Conservation (phyloP, 2,888 invertebrate genomes). For the Chorisops tibialis region DNA sequence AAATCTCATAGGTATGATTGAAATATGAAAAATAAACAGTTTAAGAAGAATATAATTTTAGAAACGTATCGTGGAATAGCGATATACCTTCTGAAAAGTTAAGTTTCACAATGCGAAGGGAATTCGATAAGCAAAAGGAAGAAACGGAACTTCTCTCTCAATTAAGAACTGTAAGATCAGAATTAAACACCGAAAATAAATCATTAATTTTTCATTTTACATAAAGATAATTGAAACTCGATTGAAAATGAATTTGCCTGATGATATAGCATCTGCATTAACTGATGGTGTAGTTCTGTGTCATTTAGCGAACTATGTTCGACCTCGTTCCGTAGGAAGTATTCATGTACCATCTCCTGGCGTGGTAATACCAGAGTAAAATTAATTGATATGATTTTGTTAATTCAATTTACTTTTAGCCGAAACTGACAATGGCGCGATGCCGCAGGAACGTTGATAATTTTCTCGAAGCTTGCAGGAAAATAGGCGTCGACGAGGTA, state of each 20-base stretch:
- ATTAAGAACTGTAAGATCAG: slow-evolving; percentile 68
- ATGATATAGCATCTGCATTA: slow-evolving; percentile 77
- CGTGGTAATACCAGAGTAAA: slow-evolving; percentile 63
- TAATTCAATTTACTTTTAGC: slow-evolving; percentile 57
- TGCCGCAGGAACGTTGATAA: slow-evolving; percentile 94
- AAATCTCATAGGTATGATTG: slow-evolving; percentile 32
- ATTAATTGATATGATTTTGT: background rate
- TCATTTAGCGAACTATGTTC: slow-evolving; percentile 89
- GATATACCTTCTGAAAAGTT: slow-evolving; percentile 70
- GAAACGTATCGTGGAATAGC: slow-evolving; percentile 67
- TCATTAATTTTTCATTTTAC: slow-evolving; percentile 12
- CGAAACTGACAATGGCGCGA: slow-evolving; percentile 91
- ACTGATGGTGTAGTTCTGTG: slow-evolving; percentile 92
- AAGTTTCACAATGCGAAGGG: slow-evolving; percentile 88
- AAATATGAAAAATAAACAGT: background rate
- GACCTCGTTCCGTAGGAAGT: slow-evolving; percentile 85
- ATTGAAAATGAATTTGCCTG: slow-evolving; percentile 85
- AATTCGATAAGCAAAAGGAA: slow-evolving; percentile 86
- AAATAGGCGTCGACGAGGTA: slow-evolving; percentile 93
- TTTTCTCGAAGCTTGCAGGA: slow-evolving; percentile 89
- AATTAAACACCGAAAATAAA: background rate
- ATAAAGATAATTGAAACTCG: slow-evolving; percentile 82
- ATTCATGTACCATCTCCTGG: slow-evolving; percentile 93
- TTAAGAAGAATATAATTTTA: slow-evolving; percentile 25
- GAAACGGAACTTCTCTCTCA: slow-evolving; percentile 82